These are phyloP conservation scores for Ciconia boyciana DNA, from an alignment of 2,113 vertebrate genomes.

Conservation along the genomic window DNA sequence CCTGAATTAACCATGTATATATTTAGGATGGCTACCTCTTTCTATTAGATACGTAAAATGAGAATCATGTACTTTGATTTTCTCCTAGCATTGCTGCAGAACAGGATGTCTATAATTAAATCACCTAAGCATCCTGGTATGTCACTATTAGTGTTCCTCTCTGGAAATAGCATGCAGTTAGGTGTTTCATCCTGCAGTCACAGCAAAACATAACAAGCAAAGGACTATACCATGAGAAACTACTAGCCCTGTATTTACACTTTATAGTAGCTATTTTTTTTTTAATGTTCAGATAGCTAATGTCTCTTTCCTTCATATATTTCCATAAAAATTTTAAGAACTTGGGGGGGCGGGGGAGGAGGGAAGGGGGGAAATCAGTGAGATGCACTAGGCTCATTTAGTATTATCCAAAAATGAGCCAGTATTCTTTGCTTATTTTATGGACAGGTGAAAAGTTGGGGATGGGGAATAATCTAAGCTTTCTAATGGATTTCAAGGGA, in stretches of 20 bases:
- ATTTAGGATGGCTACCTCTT: neutral
- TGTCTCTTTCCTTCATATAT: neutral
- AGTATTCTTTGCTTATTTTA: neutral
- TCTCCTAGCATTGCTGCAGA: neutral
- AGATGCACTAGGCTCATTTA: neutral
- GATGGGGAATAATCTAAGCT: neutral
- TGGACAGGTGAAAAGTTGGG: neutral
- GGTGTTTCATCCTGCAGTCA: neutral
- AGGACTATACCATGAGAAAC: neutral
- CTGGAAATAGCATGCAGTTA: neutral
- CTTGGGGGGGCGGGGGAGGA: too few relatives aligned
- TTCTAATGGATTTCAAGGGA: neutral
- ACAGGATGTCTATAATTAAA: neutral
- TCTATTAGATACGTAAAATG: neutral
- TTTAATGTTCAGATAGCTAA: neutral
- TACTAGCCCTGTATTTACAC: neutral
- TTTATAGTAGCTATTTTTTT: neutral
- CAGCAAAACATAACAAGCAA: neutral
- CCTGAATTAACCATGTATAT: neutral
- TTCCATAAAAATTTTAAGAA: neutral
- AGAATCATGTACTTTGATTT: neutral
- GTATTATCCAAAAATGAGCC: neutral
- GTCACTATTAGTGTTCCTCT: neutral
- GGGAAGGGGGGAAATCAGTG: too few relatives aligned
- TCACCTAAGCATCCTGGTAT: accelerated